A percentile compares a stretch with the other conserved stretches of the same genome.
phyloP scores from a whole-genome alignment of 2,113 vertebrate genomes.

The Anoura caudifer region DNA sequence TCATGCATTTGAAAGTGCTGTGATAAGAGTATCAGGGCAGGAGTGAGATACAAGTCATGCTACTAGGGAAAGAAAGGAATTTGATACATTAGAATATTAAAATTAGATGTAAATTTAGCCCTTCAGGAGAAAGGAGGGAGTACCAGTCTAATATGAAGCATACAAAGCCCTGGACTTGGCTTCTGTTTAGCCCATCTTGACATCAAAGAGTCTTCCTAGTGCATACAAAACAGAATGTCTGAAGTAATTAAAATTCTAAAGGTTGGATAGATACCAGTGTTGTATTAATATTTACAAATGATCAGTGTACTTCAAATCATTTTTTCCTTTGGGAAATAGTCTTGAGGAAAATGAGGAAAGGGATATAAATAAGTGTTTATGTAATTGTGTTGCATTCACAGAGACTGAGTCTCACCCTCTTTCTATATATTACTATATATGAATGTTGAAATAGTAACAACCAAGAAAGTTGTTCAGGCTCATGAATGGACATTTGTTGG shows the following conservation, averaged over 20 bases:
- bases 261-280: not conserved
- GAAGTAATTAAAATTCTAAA: not conserved
- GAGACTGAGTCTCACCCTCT: not conserved
- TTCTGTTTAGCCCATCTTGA: not conserved
- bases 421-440: not conserved
- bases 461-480: not conserved
- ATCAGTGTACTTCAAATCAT: not conserved
- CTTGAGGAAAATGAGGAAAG: not conserved
- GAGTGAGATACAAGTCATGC: not conserved
- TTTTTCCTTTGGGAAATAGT: not conserved
- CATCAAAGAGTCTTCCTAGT: not conserved
- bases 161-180: not conserved
- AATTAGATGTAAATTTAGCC: not conserved
- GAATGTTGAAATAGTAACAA: not conserved
- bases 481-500: not conserved
- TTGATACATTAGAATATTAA: not conserved
- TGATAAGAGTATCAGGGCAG: not conserved
- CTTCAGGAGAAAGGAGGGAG: not conserved
- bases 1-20: constrained; percentile 2
- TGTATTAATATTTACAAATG: constrained; percentile 24
- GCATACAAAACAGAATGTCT: not conserved
- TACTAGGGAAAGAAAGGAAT: not conserved
- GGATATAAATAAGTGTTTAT: not conserved
- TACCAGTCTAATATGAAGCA: not conserved
- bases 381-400: not conserved